Conservation (phyloP, 2,797 vertebrate genomes). For the Manis javanica region DNA sequence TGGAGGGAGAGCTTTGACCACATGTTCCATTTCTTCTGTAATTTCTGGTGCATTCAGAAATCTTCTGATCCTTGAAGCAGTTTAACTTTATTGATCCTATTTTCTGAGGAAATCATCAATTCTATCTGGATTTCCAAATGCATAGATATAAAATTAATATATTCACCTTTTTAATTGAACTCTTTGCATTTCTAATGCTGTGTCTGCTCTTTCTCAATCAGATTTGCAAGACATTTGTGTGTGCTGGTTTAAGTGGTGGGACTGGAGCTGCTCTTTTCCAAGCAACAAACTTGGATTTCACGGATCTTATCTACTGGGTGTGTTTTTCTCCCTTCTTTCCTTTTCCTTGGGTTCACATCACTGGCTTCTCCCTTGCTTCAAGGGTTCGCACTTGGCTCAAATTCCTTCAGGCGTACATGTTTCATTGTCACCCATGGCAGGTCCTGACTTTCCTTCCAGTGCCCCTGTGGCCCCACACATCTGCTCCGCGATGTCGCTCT, state of each 20-base stretch:
- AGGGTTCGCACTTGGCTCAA: background rate
- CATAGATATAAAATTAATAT: background rate
- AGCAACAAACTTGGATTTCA: background rate
- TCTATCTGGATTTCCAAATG: background rate
- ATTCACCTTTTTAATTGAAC: background rate
- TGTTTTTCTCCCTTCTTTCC: background rate
- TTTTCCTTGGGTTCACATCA: background rate
- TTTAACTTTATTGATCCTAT: background rate
- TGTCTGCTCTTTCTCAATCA: background rate
- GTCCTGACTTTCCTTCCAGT: background rate
- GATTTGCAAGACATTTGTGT: fast-evolving
- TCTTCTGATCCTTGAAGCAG: background rate
- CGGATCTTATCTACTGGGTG: background rate
- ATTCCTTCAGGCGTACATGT: background rate
- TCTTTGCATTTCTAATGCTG: too few relatives aligned
- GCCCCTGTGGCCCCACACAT: background rate
- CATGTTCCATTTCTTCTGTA: background rate
- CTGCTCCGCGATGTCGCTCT: fast-evolving
- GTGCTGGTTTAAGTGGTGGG: too few relatives aligned
- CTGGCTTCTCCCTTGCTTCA: background rate
- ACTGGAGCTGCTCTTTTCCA: background rate
- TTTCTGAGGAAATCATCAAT: background rate
- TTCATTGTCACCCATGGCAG: background rate
- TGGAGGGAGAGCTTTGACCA: background rate
- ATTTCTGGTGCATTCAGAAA: background rate